Base-by-base conservation (phyloP, 1,140 invertebrate genomes). In the Papilio helenus region DNA sequence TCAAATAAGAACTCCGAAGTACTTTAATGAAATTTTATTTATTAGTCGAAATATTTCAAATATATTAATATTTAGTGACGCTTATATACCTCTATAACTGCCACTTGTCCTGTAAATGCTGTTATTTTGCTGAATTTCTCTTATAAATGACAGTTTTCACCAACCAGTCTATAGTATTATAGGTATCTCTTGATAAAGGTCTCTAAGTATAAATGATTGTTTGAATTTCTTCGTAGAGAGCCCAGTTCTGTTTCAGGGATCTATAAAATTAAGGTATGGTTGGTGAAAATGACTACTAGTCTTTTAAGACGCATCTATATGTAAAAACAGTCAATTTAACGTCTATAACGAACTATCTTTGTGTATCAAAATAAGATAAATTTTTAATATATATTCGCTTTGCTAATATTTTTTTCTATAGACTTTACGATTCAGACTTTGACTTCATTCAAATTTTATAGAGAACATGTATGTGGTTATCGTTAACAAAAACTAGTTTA, bases 311-410 rank as follows among this genome's bases (percentile, higher is more conserved):
- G 23, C 76, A 23, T 58, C 58, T 71, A 88, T 92, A 86, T 87
- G 85, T 87, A 29, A 89, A 85, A 91, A 88, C 91, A 91, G 92
- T 93, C 93, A 94, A 94, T 93, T 94, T 92, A 80, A 88, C 88
- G 87, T 92, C 88, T 92, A 92, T 89, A 87, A 84, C 89, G 86
- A 89, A 89, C 85, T 88, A 90, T 79, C 83, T 87, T 80, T 89
- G 89, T 88, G 82, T 86, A 86, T 83, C 85, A 80, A 49, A 80
- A 79, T 82, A 82, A 74, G 72, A 71, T 79, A 39, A 55, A 80
- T 55, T 23, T 55, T 80, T 72, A 61, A 73, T 81, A 58, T 76
- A 61, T 74, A 72, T 82, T 76, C 72, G 81, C 81, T 82, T 82
- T 80, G 81, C 81, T 82, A 79, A 80, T 39, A 39, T 61, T 77